Evolutionary conservation across 2,888 invertebrate species (phyloP).

Genomic region (Teinopalpus imperialis): DNA sequence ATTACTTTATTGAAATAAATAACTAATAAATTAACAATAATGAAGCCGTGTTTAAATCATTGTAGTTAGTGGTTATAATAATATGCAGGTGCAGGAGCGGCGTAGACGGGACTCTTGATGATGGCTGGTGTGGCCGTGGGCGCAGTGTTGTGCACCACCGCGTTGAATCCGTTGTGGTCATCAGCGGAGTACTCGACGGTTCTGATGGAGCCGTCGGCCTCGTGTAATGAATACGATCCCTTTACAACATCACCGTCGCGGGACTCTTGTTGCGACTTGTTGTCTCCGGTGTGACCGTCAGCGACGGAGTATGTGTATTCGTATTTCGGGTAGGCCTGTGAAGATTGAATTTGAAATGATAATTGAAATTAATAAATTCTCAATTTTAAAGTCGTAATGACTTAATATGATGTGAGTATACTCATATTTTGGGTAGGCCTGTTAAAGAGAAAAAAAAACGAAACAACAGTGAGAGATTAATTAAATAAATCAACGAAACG

Average conservation of each 20-base stretch:
- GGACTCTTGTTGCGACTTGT: slow-evolving; percentile 72
- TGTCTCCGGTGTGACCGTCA: slow-evolving; percentile 77
- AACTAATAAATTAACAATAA: slow-evolving; percentile 39
- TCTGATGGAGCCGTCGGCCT: slow-evolving; percentile 74
- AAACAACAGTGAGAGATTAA: neutral
- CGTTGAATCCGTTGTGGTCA: slow-evolving; percentile 70
- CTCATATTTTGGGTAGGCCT: slow-evolving; percentile 62
- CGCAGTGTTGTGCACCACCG: slow-evolving; percentile 60
- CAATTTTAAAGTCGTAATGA: too few relatives aligned
- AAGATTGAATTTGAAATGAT: too few relatives aligned
- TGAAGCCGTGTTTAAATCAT: neutral
- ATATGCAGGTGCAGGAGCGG: slow-evolving; percentile 46
- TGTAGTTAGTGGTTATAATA: slow-evolving; percentile 40
- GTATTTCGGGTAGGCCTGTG: slow-evolving; percentile 57
- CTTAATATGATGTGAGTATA: too few relatives aligned
- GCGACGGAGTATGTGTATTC: slow-evolving; percentile 75
- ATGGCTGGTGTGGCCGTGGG: slow-evolving; percentile 51
- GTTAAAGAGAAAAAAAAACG: too few relatives aligned
- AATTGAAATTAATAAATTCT: too few relatives aligned
- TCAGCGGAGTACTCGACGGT: slow-evolving; percentile 77
- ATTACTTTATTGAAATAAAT: slow-evolving; percentile 53
- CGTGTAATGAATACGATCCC: slow-evolving; percentile 72
- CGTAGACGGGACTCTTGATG: slow-evolving; percentile 40
- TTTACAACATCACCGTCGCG: slow-evolving; percentile 76
- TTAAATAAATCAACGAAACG: neutral